These are phyloP conservation scores for Carapus acus DNA, from an alignment of 2,797 vertebrate species.

Conservation along the genomic window DNA sequence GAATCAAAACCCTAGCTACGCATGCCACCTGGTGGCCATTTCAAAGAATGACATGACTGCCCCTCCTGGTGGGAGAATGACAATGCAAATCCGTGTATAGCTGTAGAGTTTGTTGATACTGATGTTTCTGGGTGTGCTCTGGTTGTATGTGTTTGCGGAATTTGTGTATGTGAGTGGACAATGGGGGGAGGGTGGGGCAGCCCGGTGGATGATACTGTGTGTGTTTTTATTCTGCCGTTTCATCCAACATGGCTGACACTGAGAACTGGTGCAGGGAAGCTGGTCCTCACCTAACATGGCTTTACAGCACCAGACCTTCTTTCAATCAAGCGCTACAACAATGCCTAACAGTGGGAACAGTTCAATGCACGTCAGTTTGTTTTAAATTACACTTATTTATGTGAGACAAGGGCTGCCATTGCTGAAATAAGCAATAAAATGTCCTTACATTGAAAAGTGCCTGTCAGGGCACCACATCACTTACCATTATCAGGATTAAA, in stretches of 20 bases:
- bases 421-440: too few relatives aligned
- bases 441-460: too few relatives aligned
- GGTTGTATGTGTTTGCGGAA: slow-evolving; percentile 2
- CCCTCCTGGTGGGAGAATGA: slow-evolving; percentile 29
- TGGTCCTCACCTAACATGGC: neutral
- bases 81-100: slow-evolving; percentile 24
- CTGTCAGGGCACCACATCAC: too few relatives aligned
- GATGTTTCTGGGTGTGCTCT: slow-evolving; percentile 8
- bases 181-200: neutral
- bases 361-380: too few relatives aligned
- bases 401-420: too few relatives aligned
- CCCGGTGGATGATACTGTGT: too few relatives aligned
- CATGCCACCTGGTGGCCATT: slow-evolving; percentile 40
- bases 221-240: neutral
- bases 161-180: slow-evolving; percentile 1
- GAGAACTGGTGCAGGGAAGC: neutral
- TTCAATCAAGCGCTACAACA: too few relatives aligned
- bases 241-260: neutral
- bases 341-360: too few relatives aligned
- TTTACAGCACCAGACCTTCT: neutral
- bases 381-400: too few relatives aligned
- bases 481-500: too few relatives aligned
- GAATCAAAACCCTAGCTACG: slow-evolving; percentile 13
- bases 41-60: slow-evolving; percentile 1
- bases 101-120: slow-evolving; percentile 4